These are phyloP conservation scores for Drosophila leonis DNA, from an alignment of 2,888 invertebrate genomes.

Conservation along the genomic window DNA sequence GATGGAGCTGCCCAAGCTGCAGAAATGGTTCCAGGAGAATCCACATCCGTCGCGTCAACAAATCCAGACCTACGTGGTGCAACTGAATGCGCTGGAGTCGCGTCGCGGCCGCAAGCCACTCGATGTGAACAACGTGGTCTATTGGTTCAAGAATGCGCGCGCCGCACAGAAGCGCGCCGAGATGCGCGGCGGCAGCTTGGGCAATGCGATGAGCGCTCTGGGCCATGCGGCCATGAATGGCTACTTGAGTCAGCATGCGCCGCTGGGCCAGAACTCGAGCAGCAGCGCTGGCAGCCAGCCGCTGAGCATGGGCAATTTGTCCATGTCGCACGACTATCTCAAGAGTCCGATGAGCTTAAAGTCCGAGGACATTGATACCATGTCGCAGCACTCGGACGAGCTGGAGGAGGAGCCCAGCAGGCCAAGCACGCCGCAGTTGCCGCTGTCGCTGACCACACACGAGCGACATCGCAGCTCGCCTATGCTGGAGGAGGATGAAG, in stretches of 20 bases:
- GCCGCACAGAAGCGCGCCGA: slow-evolving; percentile 98
- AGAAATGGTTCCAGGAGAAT: slow-evolving; percentile 98
- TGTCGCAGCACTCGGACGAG: slow-evolving; percentile 90
- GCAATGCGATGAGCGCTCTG: slow-evolving; percentile 77
- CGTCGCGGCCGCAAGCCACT: slow-evolving; percentile 96
- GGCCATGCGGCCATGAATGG: slow-evolving; percentile 84
- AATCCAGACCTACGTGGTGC: slow-evolving; percentile 97
- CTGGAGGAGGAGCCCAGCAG: slow-evolving; percentile 88
- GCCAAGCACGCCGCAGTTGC: slow-evolving; percentile 90
- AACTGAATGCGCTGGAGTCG: slow-evolving; percentile 96
- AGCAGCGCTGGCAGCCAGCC: slow-evolving; percentile 80
- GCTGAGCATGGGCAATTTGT: slow-evolving; percentile 84
- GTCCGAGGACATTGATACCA: slow-evolving; percentile 88
- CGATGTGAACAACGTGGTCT: slow-evolving; percentile 98
- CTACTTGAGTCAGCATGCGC: slow-evolving; percentile 83
- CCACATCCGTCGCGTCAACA: slow-evolving; percentile 98
- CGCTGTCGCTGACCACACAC: slow-evolving; percentile 89
- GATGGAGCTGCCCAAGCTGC: slow-evolving; percentile 97
- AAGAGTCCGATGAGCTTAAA: slow-evolving; percentile 88
- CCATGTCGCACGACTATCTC: slow-evolving; percentile 88
- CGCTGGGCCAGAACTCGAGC: slow-evolving; percentile 80
- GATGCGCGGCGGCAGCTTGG: slow-evolving; percentile 87
- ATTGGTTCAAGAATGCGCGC: slow-evolving; percentile 99
- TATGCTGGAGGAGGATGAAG: slow-evolving; percentile 69
- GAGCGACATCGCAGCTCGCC: slow-evolving; percentile 84